Evolutionary conservation across 2,888 invertebrate genomes (phyloP), one percentile per base, ranked within the genome.

Genomic region (Meganola albula): DNA sequence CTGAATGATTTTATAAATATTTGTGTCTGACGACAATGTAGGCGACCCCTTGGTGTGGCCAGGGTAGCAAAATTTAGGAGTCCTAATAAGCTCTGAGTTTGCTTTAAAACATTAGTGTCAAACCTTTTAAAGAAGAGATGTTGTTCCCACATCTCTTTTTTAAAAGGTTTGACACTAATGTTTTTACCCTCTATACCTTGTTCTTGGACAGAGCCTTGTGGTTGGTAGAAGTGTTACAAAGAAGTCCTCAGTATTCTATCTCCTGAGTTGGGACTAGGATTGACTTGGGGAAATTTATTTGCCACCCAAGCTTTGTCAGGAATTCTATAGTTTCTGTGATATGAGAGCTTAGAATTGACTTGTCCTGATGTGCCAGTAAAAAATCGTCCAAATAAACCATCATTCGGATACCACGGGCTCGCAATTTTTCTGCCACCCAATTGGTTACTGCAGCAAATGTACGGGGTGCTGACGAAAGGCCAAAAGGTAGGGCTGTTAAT

Each of bases 11-110:
- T 3, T 7, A 20, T 3, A 7, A 20, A 20, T 3, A 20, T 3
- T 7, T 20, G 20, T 7, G 24, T 44, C 37, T 34, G 42, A 11
- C 29, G 43, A 43, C 37, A 12, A 28, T 20, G 21, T 11, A 28
- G 3, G 20, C 28, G 6, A 12, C 37, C 42, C 7, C 7, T 10
- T n/a, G 14, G 8, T 2, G n/a, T 7, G 3, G 8, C 8, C 3
- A 5, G n/a, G 8, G 7, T 20, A n/a, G 3, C 20, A 7, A 20
- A 20, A 7, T 20, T 20, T 20, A 20, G 8, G 2, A 5, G 20
- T 5, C 20, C 20, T 8, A 10, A 6, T 4, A 24, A n/a, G 3
- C 3, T 20, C n/a, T 20, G 20, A 3, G n/a, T 7, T 20, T 20
- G 8, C 16, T 6, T 16, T 16, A 16, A 6, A 16, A n/a, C n/a